Base-by-base conservation (phyloP, 2,888 invertebrate species). In the Leucophora obtusa region DNA sequence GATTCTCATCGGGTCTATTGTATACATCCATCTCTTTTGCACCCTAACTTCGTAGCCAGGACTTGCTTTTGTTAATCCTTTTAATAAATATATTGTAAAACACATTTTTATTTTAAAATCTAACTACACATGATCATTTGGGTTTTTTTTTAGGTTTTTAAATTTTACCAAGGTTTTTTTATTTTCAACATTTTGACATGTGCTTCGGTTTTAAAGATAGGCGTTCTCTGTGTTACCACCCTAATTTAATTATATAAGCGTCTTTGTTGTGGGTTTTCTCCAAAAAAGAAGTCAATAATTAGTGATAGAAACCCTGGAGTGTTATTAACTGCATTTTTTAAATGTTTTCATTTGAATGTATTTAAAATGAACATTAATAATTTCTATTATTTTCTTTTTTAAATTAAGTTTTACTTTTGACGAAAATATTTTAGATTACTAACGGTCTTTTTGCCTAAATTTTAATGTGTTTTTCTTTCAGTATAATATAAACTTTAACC, bases 251-350 rank as follows among this genome's bases (percentile, higher is more conserved):
- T 38, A 38, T 1, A 5, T 35, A 5, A 35, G 35, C 4, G 38
- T 3, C 38, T 9, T 10, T 38, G 8, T 38, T 38, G 38, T 38
- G 38, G 38, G 38, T 38, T 38, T 38, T 38, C 38, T 38, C 38
- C 38, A 38, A 38, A 38, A 38, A 35, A 35, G 8, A 38, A 38
- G 14, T 38, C 4, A 38, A 38, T 38, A 38, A 38, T 38, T 38
- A 38, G 2, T 9, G 35, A 38, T 1, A 11, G 38, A 38, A 38
- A 38, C 38, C 38, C 38, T 38, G 38, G 11, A 38, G 38, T 11
- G 38, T 58, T 73, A 58, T 51, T 65, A 50, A 65, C 58, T 35
- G 9, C n/a, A n/a, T n/a, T n/a, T n/a, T n/a, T n/a, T n/a, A n/a
- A n/a, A n/a, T n/a, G n/a, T n/a, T n/a, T n/a, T n/a, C n/a, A n/a